Conservation (phyloP, 2,797 vertebrate species). For the Clarias laeviceps region DNA sequence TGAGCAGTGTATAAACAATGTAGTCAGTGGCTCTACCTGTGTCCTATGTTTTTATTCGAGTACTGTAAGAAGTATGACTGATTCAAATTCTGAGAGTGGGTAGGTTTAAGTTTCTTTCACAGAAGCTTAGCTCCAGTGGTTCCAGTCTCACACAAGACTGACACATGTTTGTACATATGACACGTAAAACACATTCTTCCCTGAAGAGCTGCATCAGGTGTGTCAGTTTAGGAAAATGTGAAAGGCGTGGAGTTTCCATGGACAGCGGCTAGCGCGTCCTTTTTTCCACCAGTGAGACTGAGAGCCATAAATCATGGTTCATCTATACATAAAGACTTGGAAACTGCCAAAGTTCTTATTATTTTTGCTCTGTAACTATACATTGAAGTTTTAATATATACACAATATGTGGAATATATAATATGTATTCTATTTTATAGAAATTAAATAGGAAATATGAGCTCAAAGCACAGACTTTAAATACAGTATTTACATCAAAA, state of each 20-base stretch:
- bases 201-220: conserved; percentile 5
- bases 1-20: no score
- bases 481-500: neutral
- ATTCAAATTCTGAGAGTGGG: neutral
- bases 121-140: neutral
- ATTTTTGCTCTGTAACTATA: neutral
- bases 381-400: neutral
- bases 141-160: conserved; percentile 8
- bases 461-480: neutral
- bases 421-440: no score
- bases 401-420: no score
- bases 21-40: neutral
- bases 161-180: conserved; percentile 2
- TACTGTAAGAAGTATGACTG: neutral
- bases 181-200: conserved; percentile 4
- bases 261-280: neutral
- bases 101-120: neutral
- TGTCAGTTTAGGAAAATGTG: conserved; percentile 6
- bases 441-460: neutral
- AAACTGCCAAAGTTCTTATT: neutral
- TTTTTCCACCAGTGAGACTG: neutral
- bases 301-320: neutral
- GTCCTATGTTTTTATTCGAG: neutral
- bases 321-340: neutral
- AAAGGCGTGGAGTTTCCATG: neutral